These are phyloP conservation scores for Zeugodacus cucurbitae DNA, from an alignment of 1,140 invertebrate species.

Conservation along the genomic window DNA sequence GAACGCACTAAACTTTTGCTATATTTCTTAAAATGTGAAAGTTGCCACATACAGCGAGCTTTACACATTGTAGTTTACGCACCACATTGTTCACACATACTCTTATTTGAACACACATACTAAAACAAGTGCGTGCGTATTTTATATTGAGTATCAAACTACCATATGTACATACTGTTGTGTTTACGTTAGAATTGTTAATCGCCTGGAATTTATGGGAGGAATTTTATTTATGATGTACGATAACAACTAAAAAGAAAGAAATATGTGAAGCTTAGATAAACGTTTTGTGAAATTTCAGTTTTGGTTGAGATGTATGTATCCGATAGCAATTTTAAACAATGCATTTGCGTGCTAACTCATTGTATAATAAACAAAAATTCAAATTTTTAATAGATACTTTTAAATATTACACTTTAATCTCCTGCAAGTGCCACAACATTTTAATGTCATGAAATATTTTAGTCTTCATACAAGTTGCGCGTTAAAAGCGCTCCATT, in stretches of 20 bases:
- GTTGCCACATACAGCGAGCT: neutral
- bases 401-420: too few relatives aligned
- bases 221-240: slow-evolving; percentile 35
- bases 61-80: neutral
- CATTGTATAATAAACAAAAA: too few relatives aligned
- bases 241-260: neutral
- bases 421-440: too few relatives aligned
- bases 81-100: neutral
- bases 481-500: too few relatives aligned
- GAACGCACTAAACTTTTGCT: neutral
- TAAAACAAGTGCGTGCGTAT: too few relatives aligned
- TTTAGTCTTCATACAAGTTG: too few relatives aligned
- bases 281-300: neutral
- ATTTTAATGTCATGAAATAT: too few relatives aligned
- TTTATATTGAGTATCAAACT: too few relatives aligned
- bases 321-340: neutral
- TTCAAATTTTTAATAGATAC: too few relatives aligned
- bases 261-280: neutral
- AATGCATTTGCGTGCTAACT: too few relatives aligned
- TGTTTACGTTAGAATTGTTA: neutral
- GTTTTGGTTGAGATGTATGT: neutral
- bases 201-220: slow-evolving; percentile 37
- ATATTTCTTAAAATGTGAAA: neutral
- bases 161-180: neutral
- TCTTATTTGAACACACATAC: neutral